Base-by-base conservation (phyloP, 1,140 invertebrate genomes). In the Drosophila guanche region DNA sequence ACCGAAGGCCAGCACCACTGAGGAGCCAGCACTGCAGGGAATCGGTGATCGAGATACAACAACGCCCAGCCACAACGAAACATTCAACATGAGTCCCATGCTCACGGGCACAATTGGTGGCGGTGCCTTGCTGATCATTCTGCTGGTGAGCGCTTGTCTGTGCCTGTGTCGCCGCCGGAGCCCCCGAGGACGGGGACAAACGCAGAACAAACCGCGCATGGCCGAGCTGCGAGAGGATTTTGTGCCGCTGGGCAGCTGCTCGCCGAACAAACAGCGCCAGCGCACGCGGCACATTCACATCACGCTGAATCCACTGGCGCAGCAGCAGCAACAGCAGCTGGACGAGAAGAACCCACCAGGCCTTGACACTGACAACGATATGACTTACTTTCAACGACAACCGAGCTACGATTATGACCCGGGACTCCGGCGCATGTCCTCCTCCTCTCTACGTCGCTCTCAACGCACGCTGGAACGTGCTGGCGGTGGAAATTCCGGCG, bases 231-330 rank as follows among this genome's bases (percentile, higher is more conserved):
- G 83, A 3, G 80, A 89, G 27, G 84, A 88, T 33, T 80, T 90
- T 54, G 69, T 76, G 5, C 78, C 93, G 77, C 29, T 91, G 29
- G 93, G 92, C 67, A 65, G 57, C 3, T 75, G 54, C 20, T 70
- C 67, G n/a, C 73, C 74, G 3, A 70, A 60, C 23, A 86, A 83
- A 22, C 75, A 80, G 25, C 84, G 78, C 10, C 73, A 79, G 45
- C 69, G 81, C 37, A 54, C 61, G 10, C 91, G 93, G 23, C 93
- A 94, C 68, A 94, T 95, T 58, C 95, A 95, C 68, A 95, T 95
- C 43, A 95, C 95, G 2, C 93, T 94, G 25, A 95, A 95, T 92
- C 95, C 95, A 22, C 83, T 95, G 41, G 94, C 94, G 10, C 73
- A 90, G 41, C 70, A 61, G 23, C 76, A 76, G 40, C 58, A 63